These are phyloP conservation scores for Drosophila navojoa DNA, from an alignment of 1,140 invertebrate species.

Conservation along the genomic window DNA sequence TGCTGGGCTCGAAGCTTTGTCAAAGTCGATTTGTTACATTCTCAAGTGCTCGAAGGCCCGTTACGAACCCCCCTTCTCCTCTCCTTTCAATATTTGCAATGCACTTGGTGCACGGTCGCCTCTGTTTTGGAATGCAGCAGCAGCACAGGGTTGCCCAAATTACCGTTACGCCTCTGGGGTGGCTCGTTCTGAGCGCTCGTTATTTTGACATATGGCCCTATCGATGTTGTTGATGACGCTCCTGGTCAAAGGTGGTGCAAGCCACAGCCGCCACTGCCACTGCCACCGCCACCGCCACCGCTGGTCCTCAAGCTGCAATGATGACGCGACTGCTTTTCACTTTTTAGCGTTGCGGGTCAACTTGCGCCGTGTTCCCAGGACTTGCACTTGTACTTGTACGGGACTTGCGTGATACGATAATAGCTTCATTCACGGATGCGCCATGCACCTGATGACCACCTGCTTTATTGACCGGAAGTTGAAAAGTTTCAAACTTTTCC, in stretches of 20 bases:
- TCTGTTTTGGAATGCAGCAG: conserved; percentile 66
- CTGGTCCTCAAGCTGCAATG: background rate
- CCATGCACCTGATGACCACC: conserved; percentile 77
- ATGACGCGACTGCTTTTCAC: conserved; percentile 77
- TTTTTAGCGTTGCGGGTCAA: conserved; percentile 59
- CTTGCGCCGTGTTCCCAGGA: conserved; percentile 60
- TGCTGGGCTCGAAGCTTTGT: conserved; percentile 63
- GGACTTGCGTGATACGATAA: conserved; percentile 67
- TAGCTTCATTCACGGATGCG: conserved; percentile 74
- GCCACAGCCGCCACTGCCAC: background rate
- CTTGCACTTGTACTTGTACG: background rate
- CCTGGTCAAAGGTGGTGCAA: conserved; percentile 28
- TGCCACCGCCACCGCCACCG: background rate
- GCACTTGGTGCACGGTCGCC: conserved; percentile 60
- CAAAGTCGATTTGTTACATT: conserved; percentile 83
- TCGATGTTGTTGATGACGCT: conserved; percentile 43
- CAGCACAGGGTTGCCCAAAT: conserved; percentile 54
- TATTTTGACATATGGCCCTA: conserved; percentile 82
- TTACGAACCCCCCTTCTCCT: conserved; percentile 13
- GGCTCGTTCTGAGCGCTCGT: conserved; percentile 37
- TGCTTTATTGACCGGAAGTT: conserved; percentile 81
- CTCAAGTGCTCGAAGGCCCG: conserved; percentile 58
- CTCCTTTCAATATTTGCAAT: conserved; percentile 59
- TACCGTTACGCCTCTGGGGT: conserved; percentile 50
- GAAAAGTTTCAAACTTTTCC: conserved; percentile 79